These are phyloP conservation scores for Melieria omissa DNA, from an alignment of 2,888 invertebrate genomes.

Conservation along the genomic window DNA sequence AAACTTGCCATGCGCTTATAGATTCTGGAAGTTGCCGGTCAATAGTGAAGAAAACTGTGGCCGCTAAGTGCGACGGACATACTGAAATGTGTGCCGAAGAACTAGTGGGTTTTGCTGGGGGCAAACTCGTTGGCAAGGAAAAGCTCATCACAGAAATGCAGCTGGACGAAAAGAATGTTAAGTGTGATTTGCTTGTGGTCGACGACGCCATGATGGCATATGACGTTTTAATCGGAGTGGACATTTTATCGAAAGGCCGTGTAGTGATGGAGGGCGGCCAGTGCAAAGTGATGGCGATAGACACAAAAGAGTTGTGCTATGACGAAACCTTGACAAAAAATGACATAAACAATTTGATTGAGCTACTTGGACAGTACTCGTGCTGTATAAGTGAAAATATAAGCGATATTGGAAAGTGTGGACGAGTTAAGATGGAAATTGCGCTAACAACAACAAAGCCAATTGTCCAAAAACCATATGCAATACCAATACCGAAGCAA, in stretches of 20 bases:
- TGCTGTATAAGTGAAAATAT: slow-evolving; percentile 1
- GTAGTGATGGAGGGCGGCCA: slow-evolving; percentile 13
- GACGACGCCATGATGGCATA: slow-evolving; percentile 7
- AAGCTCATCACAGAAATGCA: no score
- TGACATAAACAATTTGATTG: not conserved
- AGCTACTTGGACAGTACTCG: not conserved
- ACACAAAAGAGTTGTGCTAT: not conserved
- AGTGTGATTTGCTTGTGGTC: not conserved
- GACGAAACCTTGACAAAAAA: not conserved
- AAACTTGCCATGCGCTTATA: not conserved
- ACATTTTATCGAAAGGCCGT: slow-evolving; percentile 4
- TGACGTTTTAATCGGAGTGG: slow-evolving; percentile 7
- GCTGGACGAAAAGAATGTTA: no score
- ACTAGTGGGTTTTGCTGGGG: not conserved
- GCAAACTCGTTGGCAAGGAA: no score
- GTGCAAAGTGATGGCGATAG: slow-evolving; percentile 9
- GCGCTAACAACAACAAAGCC: not conserved
- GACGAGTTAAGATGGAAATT: slow-evolving; percentile 3
- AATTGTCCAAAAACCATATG: slow-evolving; percentile 1
- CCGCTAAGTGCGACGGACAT: not conserved
- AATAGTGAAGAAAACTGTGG: slow-evolving; percentile 1
- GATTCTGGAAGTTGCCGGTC: slow-evolving; percentile 9
- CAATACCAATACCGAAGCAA: not conserved
- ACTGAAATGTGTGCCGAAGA: not conserved
- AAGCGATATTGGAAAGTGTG: not conserved